These are phyloP conservation scores for Toxonevra muliebris DNA, from an alignment of 2,888 invertebrate species.

Conservation along the genomic window DNA sequence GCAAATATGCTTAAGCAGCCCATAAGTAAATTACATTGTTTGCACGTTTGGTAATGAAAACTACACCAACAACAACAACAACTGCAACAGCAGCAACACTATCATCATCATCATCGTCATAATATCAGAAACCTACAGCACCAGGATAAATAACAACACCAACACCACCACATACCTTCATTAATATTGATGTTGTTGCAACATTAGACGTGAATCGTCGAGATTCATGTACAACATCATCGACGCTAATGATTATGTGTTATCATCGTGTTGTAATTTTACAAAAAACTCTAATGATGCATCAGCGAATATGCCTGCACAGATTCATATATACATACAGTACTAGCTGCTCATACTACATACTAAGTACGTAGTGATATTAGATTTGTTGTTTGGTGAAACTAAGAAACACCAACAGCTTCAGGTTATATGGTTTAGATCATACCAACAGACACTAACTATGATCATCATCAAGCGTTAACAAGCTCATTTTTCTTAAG, in stretches of 20 bases:
- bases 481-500: constrained; percentile 59
- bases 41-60: constrained; percentile 55
- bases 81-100: constrained; percentile 1
- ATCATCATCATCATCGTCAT: constrained; percentile 1
- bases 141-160: background rate
- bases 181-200: background rate
- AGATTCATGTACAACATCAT: constrained; percentile 15
- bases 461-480: constrained; percentile 58
- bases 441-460: constrained; percentile 53
- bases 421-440: constrained; percentile 52
- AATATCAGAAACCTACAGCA: constrained; percentile 1
- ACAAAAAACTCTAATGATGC: constrained; percentile 54
- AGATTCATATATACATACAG: constrained; percentile 13
- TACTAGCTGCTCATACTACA: too few species aligned
- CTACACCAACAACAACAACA: constrained; percentile 6
- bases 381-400: too few species aligned
- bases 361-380: too few species aligned
- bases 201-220: background rate
- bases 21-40: constrained; percentile 52
- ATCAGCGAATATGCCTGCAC: constrained; percentile 11
- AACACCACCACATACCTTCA: constrained; percentile 5
- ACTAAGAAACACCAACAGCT: constrained; percentile 38
- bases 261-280: constrained; percentile 59
- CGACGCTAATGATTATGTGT: constrained; percentile 58
- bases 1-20: too few species aligned